A percentile compares a stretch with the other conserved stretches of the same genome.
These are phyloP conservation scores for Umimayanthus chanpuru DNA, from an alignment of 92 coral and sea anemone genomes.

Conservation along the genomic window DNA sequence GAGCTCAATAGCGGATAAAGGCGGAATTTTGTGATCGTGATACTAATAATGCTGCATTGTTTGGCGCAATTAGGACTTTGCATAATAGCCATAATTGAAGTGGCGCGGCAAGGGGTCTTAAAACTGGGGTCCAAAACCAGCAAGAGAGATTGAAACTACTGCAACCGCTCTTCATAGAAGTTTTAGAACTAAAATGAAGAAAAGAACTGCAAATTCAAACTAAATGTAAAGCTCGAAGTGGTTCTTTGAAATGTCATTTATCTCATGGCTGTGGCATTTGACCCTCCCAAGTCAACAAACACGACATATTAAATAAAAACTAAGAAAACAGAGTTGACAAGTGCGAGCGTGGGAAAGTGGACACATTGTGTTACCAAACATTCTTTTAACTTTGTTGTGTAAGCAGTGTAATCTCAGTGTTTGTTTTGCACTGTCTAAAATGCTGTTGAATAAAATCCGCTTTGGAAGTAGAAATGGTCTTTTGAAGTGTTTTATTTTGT, in stretches of 20 bases:
- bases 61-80: constrained; percentile 10
- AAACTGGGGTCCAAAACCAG: too few relatives aligned
- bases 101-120: neutral
- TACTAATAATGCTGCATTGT: constrained; percentile 2
- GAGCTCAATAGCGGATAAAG: constrained; percentile 21
- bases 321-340: constrained; percentile 1
- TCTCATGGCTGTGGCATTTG: neutral
- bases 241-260: neutral
- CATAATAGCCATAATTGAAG: constrained; percentile 4
- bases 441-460: constrained; percentile 22
- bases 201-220: neutral
- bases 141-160: neutral
- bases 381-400: constrained; percentile 32
- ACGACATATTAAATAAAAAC: neutral
- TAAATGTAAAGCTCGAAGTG: neutral
- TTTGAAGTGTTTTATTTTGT: constrained; percentile 22
- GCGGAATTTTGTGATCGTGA: constrained; percentile 11
- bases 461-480: constrained; percentile 18
- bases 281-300: constrained; percentile 6
- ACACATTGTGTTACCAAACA: constrained; percentile 12
- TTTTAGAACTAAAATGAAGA: neutral
- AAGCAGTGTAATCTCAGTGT: constrained; percentile 34
- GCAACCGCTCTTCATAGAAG: neutral
- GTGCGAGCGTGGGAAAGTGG: constrained; percentile 43
- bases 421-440: constrained; percentile 35